A percentile compares a stretch with the other conserved stretches of the same genome.
phyloP scores from a whole-genome alignment of 2,113 vertebrate genomes.

The Mobula hypostoma region DNA sequence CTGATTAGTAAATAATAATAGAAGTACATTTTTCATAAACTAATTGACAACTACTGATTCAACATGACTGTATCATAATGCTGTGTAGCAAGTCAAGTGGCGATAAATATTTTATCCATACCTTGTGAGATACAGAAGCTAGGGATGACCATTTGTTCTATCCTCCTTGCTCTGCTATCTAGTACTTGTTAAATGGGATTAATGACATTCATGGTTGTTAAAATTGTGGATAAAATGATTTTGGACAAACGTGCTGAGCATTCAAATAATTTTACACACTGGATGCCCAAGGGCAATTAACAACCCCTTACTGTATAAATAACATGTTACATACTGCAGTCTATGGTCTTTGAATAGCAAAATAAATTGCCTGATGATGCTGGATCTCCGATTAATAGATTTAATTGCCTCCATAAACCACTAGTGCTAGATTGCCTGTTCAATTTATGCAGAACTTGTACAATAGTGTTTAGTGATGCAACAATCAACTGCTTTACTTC shows the following conservation, averaged over 20 bases:
- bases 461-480: not conserved
- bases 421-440: not conserved
- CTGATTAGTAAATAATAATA: too few species aligned
- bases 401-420: constrained; percentile 6
- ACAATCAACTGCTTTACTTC: not conserved
- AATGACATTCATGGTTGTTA: not conserved
- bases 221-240: not conserved
- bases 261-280: not conserved
- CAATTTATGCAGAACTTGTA: not conserved
- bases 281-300: not conserved
- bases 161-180: not conserved
- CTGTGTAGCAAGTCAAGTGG: not conserved
- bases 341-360: not conserved
- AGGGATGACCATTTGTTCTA: not conserved
- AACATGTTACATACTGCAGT: not conserved
- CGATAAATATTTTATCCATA: not conserved
- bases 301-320: not conserved
- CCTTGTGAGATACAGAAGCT: not conserved
- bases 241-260: not conserved
- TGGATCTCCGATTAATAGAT: not conserved
- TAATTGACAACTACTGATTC: not conserved
- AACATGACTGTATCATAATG: not conserved
- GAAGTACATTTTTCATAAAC: not conserved
- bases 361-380: not conserved
- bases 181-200: not conserved